Base-by-base conservation (phyloP, 1,140 invertebrate genomes). In the Marisa cornuarietis region DNA sequence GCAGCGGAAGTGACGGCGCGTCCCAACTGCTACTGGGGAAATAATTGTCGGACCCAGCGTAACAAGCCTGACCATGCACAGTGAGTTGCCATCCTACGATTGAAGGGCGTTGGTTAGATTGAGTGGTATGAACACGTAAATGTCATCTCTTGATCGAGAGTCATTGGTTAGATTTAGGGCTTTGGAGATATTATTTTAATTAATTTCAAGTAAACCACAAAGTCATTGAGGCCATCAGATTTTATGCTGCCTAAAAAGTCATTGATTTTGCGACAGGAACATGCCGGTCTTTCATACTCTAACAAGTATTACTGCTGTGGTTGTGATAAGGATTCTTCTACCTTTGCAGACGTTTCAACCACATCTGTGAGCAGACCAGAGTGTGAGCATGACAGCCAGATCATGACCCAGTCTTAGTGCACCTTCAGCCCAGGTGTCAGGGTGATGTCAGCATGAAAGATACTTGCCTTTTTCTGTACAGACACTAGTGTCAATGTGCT, bases 1-100 rank as follows among this genome's bases (percentile, higher is more conserved):
- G 7, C 83, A 89, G 87, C 71, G 4, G 79, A 79, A 62, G 87
- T 85, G 22, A 85, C 58, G 4, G 79, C 79, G 13, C 77, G 88
- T 78, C 81, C 87, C 49, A 84, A 90, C 76, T 90, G 89, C 73
- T 87, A 90, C 78, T 90, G 89, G 89, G 89, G 89, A 9, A 87
- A 83, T 75, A 87, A 90, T 75, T 90, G 89, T 83, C 78, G 88
- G 58, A 90, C 90, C 65, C 89, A 90, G 79, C 85, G 78, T 71
- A 88, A 89, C 81, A 90, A 87, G 76, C 87, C 86, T 62, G 83
- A 85, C 18, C 90, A 90, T 86, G 88, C 89, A 42, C 68, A 79
- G 90, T 90, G 87, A 84, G 84, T 85, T 26, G 7, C 7, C 1
- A 18, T 71, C 31, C 31, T 42, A 42, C 31, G 31, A 42, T 42